phyloP scores from a whole-genome alignment of 1,140 invertebrate species.

The Rhopalosiphum maidis region DNA sequence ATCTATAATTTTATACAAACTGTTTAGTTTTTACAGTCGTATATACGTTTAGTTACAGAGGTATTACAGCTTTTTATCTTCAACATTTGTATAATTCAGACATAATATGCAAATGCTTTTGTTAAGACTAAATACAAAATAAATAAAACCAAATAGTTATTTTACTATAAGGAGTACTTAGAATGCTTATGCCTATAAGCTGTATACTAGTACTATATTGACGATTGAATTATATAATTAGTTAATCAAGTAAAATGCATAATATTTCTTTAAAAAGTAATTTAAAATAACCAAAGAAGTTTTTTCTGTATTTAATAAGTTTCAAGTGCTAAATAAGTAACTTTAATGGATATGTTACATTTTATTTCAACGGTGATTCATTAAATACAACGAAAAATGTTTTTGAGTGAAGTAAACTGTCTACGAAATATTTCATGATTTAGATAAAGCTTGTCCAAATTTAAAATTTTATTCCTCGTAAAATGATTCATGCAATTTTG shows the following conservation, averaged over 20 bases:
- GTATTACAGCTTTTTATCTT: neutral
- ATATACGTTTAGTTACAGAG: neutral
- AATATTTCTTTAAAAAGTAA: neutral
- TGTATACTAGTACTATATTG: neutral
- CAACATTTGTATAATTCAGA: neutral
- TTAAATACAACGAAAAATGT: neutral
- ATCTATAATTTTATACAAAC: slow-evolving; percentile 10
- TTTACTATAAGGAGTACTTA: neutral
- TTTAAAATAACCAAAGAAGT: neutral
- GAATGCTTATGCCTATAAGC: neutral
- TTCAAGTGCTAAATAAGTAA: neutral
- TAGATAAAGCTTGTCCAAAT: neutral
- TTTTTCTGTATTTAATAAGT: neutral
- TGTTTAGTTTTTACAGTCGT: neutral
- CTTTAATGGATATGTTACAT: neutral
- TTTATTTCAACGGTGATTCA: neutral
- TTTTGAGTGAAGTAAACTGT: neutral
- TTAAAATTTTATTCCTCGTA: neutral
- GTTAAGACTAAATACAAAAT: neutral
- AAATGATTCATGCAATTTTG: neutral
- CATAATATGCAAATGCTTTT: neutral
- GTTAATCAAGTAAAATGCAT: neutral
- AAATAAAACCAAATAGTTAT: neutral
- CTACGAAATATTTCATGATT: neutral
- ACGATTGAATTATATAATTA: neutral